Evolutionary conservation across 2,797 vertebrate genomes (phyloP).

Genomic region (Cyclopterus lumpus): DNA sequence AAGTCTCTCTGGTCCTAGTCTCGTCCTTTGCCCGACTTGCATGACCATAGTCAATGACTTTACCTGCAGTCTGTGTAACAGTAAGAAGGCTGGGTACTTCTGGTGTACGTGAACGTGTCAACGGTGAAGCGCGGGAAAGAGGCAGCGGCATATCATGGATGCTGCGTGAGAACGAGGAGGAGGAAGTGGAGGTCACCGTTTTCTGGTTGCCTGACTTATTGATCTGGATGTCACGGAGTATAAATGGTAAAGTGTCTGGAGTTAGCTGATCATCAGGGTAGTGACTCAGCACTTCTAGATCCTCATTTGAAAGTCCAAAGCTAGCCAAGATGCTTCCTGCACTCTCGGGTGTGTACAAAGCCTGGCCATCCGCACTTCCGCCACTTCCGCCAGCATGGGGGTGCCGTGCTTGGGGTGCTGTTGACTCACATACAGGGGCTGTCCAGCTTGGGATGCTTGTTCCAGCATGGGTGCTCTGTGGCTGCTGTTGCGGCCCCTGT

Average conservation of each 20-base stretch:
- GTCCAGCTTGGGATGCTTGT: slow-evolving; percentile 58
- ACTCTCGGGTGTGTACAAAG: slow-evolving; percentile 89
- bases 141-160: slow-evolving; percentile 30
- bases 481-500: slow-evolving; percentile 54
- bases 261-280: slow-evolving; percentile 94
- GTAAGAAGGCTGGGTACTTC: slow-evolving; percentile 76
- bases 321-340: slow-evolving; percentile 93
- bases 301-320: slow-evolving; percentile 94
- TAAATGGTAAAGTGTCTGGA: slow-evolving; percentile 92
- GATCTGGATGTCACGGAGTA: slow-evolving; percentile 90
- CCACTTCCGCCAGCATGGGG: slow-evolving; percentile 32
- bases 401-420: slow-evolving; percentile 40
- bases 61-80: slow-evolving; percentile 78
- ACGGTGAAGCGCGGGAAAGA: slow-evolving; percentile 22
- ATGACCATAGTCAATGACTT: slow-evolving; percentile 93
- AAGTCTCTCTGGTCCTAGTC: slow-evolving; percentile 77
- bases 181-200: slow-evolving; percentile 25
- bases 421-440: slow-evolving; percentile 35
- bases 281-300: slow-evolving; percentile 93
- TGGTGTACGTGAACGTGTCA: slow-evolving; percentile 41
- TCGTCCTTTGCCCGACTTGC: slow-evolving; percentile 84
- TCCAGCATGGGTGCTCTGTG: slow-evolving; percentile 54
- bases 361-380: slow-evolving; percentile 70
- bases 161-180: slow-evolving; percentile 43
- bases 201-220: slow-evolving; percentile 84